Evolutionary conservation across 2,113 vertebrate genomes (phyloP).

Genomic region (Neoarius graeffei): DNA sequence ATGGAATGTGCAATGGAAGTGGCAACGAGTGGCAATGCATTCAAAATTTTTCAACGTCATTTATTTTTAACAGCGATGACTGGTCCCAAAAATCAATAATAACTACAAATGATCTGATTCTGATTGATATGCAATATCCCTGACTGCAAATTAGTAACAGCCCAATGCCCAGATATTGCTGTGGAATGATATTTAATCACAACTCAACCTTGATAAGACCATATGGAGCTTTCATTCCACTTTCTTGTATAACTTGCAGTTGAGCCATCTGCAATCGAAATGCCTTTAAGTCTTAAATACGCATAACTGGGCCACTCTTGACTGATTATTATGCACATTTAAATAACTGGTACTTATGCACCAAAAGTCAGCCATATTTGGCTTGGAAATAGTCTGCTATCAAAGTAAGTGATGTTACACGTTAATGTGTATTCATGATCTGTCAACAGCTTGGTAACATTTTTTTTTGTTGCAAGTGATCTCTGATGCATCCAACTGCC

Average conservation of each 20-base stretch:
- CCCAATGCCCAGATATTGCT: background rate
- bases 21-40: slow-evolving; percentile 5
- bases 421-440: background rate
- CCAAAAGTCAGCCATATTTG: slow-evolving; percentile 4
- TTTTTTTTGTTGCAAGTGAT: background rate
- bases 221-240: background rate
- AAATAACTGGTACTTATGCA: background rate
- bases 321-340: background rate
- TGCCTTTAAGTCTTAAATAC: background rate
- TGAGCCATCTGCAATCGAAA: background rate
- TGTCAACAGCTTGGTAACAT: background rate
- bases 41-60: background rate
- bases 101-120: background rate
- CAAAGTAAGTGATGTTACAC: background rate
- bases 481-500: background rate
- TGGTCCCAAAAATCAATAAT: background rate
- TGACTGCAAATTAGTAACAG: background rate
- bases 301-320: background rate
- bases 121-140: background rate
- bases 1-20: background rate
- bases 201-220: background rate
- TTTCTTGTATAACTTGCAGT: background rate
- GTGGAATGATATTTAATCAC: background rate
- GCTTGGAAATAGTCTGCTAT: background rate
- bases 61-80: background rate